Evolutionary conservation across 2,113 vertebrate genomes (phyloP), one percentile per base, ranked within the genome.

Genomic region (Sula dactylatra): DNA sequence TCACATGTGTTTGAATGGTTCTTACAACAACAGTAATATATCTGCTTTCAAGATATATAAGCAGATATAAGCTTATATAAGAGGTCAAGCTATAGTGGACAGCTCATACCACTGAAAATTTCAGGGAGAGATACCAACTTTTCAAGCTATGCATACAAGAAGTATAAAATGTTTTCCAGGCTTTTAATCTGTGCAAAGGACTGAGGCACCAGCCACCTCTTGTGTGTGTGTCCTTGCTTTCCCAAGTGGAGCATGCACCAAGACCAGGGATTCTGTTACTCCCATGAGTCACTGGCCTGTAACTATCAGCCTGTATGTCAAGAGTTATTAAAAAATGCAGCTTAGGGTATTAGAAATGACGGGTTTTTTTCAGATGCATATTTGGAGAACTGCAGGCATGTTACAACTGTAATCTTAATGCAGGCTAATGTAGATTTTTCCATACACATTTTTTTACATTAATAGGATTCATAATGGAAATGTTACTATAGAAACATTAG

Each of bases 171-270:
- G 4, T 19, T 74, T 54, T 45, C 24, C 18, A 70, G 21, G 47
- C 18, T 50, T 81, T 61, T 38, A 78, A 36, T 59, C 22, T 61
- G 2, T 64, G 13, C 8, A 52, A 31, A 54, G 22, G 34, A 34
- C 19, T 1, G 1, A 80, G 38, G 49, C 36, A 19, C 2, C 4
- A 79, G 16, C 17, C 32, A 12, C 36, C 5, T 65, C 50, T 81
- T 9, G 16, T 1, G 0, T 38, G 5, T 19, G 32, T 55, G n/a
- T 44, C 45, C 56, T 71, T 2, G 1, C 6, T 55, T 26, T 71
- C 27, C n/a, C 40, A n/a, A 1, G 4, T 16, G 20, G 26, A 61
- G 10, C 12, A 22, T 0, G 4, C 20, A 66, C 17, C 26, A 65
- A 49, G 31, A 32, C 4, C n/a, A 59, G 22, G 49, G 24, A 40